Conservation (phyloP, 1,140 invertebrate species). For the Dendroctonus ponderosae region DNA sequence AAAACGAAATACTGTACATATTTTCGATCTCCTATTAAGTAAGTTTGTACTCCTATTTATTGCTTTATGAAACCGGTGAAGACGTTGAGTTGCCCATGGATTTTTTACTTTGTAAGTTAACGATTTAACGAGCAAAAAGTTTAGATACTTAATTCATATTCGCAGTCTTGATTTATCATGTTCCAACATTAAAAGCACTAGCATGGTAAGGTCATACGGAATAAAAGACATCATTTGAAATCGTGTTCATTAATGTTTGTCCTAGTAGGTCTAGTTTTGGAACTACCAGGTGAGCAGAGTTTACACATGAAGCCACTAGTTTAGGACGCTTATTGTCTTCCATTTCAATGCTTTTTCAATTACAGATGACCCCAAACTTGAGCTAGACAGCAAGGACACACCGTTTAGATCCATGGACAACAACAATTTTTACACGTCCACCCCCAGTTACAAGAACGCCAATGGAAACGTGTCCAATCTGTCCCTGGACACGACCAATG, state of each 20-base stretch:
- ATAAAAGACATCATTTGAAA: too few species aligned
- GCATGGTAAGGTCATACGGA: too few species aligned
- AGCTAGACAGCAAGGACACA: slow-evolving; percentile 23
- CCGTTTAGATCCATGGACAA: slow-evolving; percentile 37
- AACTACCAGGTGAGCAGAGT: slow-evolving; percentile 6
- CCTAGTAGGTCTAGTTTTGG: too few species aligned
- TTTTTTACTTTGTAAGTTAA: too few species aligned
- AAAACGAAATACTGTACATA: slow-evolving; percentile 22
- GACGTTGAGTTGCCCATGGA: too few species aligned
- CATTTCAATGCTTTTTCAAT: slow-evolving; percentile 8
- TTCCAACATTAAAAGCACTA: too few species aligned
- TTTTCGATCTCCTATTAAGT: slow-evolving; percentile 23
- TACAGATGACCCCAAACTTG: slow-evolving; percentile 39
- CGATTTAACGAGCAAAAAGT: too few species aligned
- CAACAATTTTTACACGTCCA: slow-evolving; percentile 44
- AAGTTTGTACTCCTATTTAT: slow-evolving; percentile 22
- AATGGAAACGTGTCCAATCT: slow-evolving; percentile 42
- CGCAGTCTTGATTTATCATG: too few species aligned
- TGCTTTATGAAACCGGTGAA: too few species aligned
- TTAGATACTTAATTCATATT: too few species aligned
- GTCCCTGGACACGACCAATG: slow-evolving; percentile 38
- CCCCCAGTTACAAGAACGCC: slow-evolving; percentile 37
- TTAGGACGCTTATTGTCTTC: background rate
- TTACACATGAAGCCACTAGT: background rate
- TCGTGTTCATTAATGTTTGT: too few species aligned